Conservation (phyloP, 2,888 invertebrate genomes). For the Rhagium mordax region DNA sequence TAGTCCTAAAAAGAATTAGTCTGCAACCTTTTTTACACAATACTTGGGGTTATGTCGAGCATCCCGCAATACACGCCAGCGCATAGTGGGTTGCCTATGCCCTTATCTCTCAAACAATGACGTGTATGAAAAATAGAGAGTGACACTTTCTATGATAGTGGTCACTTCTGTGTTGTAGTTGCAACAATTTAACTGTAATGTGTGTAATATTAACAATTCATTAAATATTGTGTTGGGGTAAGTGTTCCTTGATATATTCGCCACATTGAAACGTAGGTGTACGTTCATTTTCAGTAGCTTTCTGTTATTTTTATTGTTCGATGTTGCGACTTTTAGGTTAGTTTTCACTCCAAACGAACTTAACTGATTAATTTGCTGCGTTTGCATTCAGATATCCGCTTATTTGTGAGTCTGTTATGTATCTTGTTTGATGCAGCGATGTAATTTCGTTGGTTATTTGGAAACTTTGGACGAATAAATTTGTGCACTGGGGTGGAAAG, state of each 20-base stretch:
- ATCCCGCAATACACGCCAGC: background rate
- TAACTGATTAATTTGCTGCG: constrained; percentile 23
- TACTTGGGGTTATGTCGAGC: no score
- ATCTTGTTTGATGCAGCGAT: background rate
- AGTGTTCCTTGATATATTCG: constrained; percentile 18
- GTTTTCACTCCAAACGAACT: constrained; percentile 10
- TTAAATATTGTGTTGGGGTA: constrained; percentile 19
- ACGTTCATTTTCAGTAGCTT: constrained; percentile 11
- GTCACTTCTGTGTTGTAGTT: constrained; percentile 24
- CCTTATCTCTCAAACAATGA: background rate
- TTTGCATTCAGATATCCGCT: constrained; percentile 18
- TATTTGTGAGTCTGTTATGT: constrained; percentile 5
- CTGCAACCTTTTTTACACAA: no score
- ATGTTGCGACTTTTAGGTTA: constrained; percentile 29
- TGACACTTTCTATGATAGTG: constrained; percentile 32
- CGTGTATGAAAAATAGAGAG: constrained; percentile 27
- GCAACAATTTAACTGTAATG: constrained; percentile 28
- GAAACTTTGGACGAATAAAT: background rate
- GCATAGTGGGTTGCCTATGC: constrained; percentile 1
- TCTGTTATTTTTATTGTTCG: constrained; percentile 1
- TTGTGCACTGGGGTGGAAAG: constrained; percentile 2
- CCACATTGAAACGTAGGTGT: background rate
- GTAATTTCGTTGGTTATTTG: background rate
- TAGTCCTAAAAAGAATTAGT: no score
- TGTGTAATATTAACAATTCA: constrained; percentile 12